phyloP scores from a whole-genome alignment of 2,797 vertebrate genomes.

The Muscicapa striata region DNA sequence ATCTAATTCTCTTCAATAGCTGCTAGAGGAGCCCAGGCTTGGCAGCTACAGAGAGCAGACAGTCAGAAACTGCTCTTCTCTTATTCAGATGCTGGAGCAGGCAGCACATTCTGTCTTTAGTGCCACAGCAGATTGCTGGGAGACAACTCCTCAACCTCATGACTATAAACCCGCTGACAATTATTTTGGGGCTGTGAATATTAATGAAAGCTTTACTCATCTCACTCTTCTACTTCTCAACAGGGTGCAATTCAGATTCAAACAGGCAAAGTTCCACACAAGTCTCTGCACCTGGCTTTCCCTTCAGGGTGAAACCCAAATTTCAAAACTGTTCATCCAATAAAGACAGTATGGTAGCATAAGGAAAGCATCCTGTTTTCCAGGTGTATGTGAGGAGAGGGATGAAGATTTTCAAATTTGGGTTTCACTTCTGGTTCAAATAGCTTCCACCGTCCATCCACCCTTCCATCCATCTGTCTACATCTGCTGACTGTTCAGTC shows the following conservation, averaged over 20 bases:
- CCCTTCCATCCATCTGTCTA: neutral
- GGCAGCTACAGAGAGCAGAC: neutral
- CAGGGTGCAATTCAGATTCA: neutral
- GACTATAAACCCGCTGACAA: neutral
- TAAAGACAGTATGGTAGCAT: neutral
- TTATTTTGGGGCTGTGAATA: constrained; percentile 13
- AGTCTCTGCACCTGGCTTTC: neutral
- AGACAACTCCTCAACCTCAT: neutral
- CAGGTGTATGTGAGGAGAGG: neutral
- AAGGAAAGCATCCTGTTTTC: neutral
- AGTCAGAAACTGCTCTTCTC: neutral
- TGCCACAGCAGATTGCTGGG: neutral
- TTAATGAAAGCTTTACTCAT: constrained; percentile 18
- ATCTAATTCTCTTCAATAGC: neutral
- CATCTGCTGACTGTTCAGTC: neutral
- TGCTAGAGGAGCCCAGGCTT: neutral
- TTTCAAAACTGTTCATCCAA: neutral
- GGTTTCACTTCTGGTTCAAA: neutral
- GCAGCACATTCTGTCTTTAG: neutral
- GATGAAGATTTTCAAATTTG: neutral
- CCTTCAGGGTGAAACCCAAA: neutral
- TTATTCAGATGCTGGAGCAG: neutral
- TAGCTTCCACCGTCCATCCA: accelerated
- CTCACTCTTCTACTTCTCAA: neutral
- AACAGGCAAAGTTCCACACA: neutral